Evolutionary conservation across 1,140 invertebrate species (phyloP), one percentile per base, ranked within the genome.

Genomic region (Mactra quadrangularis): DNA sequence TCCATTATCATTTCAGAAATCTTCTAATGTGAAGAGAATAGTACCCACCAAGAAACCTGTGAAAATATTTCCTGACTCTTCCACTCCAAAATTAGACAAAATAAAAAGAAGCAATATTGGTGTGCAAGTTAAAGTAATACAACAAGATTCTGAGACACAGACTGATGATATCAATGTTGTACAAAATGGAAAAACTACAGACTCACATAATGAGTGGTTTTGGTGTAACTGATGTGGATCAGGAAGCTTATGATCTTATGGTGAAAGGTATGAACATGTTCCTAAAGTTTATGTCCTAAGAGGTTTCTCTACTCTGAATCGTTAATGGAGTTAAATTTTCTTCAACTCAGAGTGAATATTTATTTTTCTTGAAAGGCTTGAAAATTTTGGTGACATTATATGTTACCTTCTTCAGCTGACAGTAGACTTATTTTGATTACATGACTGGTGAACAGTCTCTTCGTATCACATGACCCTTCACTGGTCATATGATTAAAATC

Each of bases 231-330:
- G 72, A 76, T 27, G 17, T 78, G 0, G 79, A 82, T 25, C 68
- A 74, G 33, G 79, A 82, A 31, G 79, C 79, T 0, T 82, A 82
- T 74, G 79, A 82, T 66, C 47, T 82, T 3, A 74, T 82, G 79
- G 79, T 74, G 4, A 82, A 60, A 82, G 79, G 79, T 82, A 82
- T 17, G 22, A 47, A 33, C 64, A 68, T 47, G 31, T 22, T 27
- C 25, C 4, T 27, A 68, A 68, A 47, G 27, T 68, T 2, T 68
- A 19, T 47, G 45, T 7, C 19, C 45, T 11, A 19, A 47, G 7
- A 19, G 45, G 45, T 47, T n/a, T n/a, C n/a, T n/a, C n/a, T n/a
- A n/a, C n/a, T n/a, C n/a, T n/a, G n/a, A n/a, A n/a, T n/a, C n/a
- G n/a, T n/a, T n/a, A n/a, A n/a, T n/a, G n/a, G n/a, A n/a, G n/a